phyloP scores from a whole-genome alignment of 2,888 invertebrate genomes.

The Macrophya annulata region DNA sequence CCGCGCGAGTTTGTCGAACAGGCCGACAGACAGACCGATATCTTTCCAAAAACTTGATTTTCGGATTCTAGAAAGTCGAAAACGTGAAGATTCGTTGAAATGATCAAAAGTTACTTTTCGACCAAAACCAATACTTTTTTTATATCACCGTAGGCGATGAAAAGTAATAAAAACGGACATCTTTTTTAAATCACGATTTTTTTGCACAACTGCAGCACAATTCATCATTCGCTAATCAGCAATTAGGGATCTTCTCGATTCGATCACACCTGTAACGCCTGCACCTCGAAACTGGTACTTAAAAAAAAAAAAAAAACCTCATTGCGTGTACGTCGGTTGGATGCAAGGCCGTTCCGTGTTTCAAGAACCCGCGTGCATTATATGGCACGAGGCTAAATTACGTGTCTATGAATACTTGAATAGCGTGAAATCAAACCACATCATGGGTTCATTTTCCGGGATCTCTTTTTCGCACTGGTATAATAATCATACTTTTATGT shows the following conservation, averaged over 20 bases:
- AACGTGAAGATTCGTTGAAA: too few species aligned
- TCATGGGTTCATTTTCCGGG: not conserved
- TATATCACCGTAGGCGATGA: too few species aligned
- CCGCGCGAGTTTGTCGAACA: too few species aligned
- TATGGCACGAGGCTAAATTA: conserved; percentile 30
- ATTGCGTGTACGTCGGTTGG: not conserved
- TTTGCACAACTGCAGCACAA: not conserved
- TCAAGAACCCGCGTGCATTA: conserved; percentile 7
- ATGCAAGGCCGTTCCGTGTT: conserved; percentile 8
- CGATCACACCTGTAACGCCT: too few species aligned
- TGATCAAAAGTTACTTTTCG: too few species aligned
- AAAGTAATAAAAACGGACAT: not conserved
- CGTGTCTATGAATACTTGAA: conserved; percentile 32
- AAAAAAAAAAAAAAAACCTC: not conserved
- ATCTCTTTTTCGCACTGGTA: not conserved
- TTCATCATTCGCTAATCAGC: not conserved
- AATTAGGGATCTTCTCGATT: not conserved
- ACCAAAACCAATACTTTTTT: too few species aligned
- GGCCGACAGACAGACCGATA: too few species aligned
- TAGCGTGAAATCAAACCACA: conserved; percentile 40
- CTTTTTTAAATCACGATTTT: not conserved
- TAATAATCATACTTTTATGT: not conserved
- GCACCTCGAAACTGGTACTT: not conserved
- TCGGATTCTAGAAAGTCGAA: too few species aligned
- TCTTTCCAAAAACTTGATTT: too few species aligned